phyloP scores from a whole-genome alignment of 2,888 invertebrate species.

The Ectemnius lituratus region DNA sequence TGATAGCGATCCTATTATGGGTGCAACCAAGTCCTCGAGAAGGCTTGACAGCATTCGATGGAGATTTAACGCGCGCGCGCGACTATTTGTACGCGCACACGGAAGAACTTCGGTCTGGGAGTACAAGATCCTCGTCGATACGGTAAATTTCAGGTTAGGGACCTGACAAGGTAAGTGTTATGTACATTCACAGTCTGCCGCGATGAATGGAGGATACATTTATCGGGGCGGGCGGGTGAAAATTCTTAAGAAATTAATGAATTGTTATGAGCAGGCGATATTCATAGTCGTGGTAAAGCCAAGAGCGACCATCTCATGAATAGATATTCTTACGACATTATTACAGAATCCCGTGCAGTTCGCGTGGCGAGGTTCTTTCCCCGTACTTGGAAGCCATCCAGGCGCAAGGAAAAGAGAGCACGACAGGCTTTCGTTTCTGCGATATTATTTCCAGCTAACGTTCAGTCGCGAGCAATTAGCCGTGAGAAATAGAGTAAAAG shows the following conservation, averaged over 20 bases:
- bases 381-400: not conserved
- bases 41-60: conserved; percentile 32
- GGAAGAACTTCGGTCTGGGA: too few species aligned
- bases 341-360: conserved; percentile 1
- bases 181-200: too few species aligned
- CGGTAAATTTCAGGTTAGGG: too few species aligned
- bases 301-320: not conserved
- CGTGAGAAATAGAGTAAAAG: conserved; percentile 9
- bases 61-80: conserved; percentile 21
- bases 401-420: conserved; percentile 2
- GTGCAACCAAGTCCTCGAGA: conserved; percentile 27
- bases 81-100: not conserved
- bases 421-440: not conserved
- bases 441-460: conserved; percentile 10
- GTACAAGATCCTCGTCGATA: too few species aligned
- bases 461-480: conserved; percentile 7
- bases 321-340: conserved; percentile 1
- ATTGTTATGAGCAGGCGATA: too few species aligned
- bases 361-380: not conserved
- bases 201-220: too few species aligned
- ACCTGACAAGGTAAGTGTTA: too few species aligned
- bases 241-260: too few species aligned
- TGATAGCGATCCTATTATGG: conserved; percentile 43
- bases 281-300: too few species aligned
- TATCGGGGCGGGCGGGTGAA: too few species aligned